A percentile compares a stretch with the other conserved stretches of the same genome.
Conservation (phyloP, 1,140 invertebrate genomes). For the Plectrocnemia conspersa region DNA sequence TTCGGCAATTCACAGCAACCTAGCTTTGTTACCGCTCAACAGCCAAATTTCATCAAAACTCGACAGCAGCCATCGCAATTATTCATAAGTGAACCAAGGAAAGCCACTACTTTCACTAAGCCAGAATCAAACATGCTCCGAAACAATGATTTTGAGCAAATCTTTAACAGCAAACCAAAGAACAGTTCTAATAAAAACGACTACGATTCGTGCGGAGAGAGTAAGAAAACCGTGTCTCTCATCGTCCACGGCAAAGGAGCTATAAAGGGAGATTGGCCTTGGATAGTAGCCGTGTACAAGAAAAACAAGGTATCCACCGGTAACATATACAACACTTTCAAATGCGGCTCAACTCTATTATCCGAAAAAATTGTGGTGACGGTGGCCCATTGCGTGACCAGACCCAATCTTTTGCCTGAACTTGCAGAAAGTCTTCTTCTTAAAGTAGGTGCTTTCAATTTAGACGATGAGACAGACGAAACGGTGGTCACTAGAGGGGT, state of each 20-base stretch:
- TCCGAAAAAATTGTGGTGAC: constrained; percentile 38
- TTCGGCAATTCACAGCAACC: no score
- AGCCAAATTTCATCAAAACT: no score
- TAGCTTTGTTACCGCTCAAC: no score
- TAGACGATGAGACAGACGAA: constrained; percentile 39
- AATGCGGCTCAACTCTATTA: constrained; percentile 39
- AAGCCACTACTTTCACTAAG: no score
- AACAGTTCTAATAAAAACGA: no score
- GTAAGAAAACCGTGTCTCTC: no score
- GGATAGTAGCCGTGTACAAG: constrained; percentile 51
- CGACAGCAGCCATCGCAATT: no score
- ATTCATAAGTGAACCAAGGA: no score
- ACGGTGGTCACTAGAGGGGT: constrained; percentile 39
- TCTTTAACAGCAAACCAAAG: no score
- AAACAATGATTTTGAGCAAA: no score
- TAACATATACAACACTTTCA: constrained; percentile 49
- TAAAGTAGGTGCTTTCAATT: constrained; percentile 40
- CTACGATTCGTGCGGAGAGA: no score
- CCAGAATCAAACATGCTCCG: no score
- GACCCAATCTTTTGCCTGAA: not conserved
- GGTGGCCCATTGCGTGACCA: constrained; percentile 36
- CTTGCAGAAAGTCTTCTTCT: constrained; percentile 36
- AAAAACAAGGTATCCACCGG: constrained; percentile 34
- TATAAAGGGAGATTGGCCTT: constrained; percentile 50
- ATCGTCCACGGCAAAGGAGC: constrained; percentile 41